Evolutionary conservation across 2,113 vertebrate genomes (phyloP), one percentile per base, ranked within the genome.

Genomic region (Heloderma charlesbogerti): DNA sequence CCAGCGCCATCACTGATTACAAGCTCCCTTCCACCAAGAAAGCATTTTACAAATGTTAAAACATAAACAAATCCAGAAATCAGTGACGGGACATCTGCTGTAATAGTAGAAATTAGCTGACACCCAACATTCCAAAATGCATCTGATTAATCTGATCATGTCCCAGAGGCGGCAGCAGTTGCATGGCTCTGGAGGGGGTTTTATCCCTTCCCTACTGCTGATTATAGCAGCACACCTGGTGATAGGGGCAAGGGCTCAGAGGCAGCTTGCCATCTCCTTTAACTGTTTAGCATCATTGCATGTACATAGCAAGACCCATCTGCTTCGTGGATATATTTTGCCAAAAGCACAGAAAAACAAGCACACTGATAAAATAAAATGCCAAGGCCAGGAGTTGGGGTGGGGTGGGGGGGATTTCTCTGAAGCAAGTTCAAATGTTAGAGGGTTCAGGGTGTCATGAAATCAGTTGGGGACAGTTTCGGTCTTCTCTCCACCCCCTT

Each of bases 171-270:
- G 91, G 92, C 94, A 95, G 93, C 93, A 45, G 0, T 82, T 96
- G 92, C 75, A 48, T 93, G 92, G 89, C 95, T 96, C 94, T 90
- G 54, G 90, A 91, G 93, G 91, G 92, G 94, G 95, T 96, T 87
- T 94, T 93, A 92, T 94, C 86, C 69, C 92, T 93, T 96, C 93
- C 94, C 87, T 95, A 92, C 94, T 95, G 94, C 93, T n/a, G 2
- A 86, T 95, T 94, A 92, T 94, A 91, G 93, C 87, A 92, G 90
- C 88, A 83, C 95, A 96, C 92, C 94, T 96, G 95, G 94, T 91
- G 74, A 87, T 84, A 86, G 84, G 94, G 90, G 2, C 92, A 94
- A 93, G 94, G 94, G 92, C 94, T 95, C 89, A 0, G 54, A 79
- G 92, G 93, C 86, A 94, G 92, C 91, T 93, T 95, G 92, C 92